Evolutionary conservation across 92 coral and sea anemone genomes (phyloP), one percentile per base, ranked within the genome.

Genomic region (Chrysogorgia sp.): DNA sequence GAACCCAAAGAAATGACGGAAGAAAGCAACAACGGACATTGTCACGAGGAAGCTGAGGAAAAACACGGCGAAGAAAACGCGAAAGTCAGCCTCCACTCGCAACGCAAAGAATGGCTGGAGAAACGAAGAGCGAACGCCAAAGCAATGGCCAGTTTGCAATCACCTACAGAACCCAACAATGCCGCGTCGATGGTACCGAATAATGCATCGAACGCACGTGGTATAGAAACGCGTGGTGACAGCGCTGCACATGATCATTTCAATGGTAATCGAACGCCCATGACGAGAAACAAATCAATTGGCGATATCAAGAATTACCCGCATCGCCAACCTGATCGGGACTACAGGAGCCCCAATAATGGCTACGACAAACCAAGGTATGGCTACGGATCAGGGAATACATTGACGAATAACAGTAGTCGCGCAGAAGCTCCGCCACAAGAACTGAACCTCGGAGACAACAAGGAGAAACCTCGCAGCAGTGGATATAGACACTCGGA

Each of bases 11-110:
- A 69, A 31, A 22, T 45, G 6, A 20, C 26, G 13, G 72, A 65
- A 3, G 72, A 65, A 2, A 33, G 12, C 72, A 29, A 69, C 28
- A 40, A 40, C 17, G 74, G 26, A 0, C 4, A 37, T 14, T 8
- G 14, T 2, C 60, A 45, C 24, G 76, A 49, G 23, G 76, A 69
- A 20, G 76, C 60, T 21, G 76, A 69, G 60, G 47, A 33, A 69
- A 69, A 59, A 28, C 37, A 69, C 45, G 60, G 31, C 23, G 76
- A 69, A 10, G 24, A 49, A 14, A 45, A 69, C 20, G 17, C 59
- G 0, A 69, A 69, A 25, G 37, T 69, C 17, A 40, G 76, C 4
- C 45, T 59, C 31, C 60, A 45, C 22, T 1, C 58, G 34, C 23
- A 59, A 21, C 76, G 60, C 40, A 47, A 69, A 25, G 40, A 30